These are phyloP conservation scores for Origma solitaria DNA, from an alignment of 2,113 vertebrate species.

Conservation along the genomic window DNA sequence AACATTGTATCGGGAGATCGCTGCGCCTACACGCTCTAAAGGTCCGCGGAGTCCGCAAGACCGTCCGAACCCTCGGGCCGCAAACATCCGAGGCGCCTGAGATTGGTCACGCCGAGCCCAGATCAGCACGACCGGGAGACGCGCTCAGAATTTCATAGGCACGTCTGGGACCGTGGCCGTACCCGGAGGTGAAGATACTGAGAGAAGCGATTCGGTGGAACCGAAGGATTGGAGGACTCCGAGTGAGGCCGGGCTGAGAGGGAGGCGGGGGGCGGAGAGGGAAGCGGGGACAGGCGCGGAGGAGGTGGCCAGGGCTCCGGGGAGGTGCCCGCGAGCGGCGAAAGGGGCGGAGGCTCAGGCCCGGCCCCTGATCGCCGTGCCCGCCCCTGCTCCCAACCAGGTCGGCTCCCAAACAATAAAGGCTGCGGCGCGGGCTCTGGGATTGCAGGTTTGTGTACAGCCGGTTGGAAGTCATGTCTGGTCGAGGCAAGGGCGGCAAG, in stretches of 20 bases:
- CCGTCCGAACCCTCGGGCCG: fast-evolving
- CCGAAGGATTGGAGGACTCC: fast-evolving
- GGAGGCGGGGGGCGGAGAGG: fast-evolving
- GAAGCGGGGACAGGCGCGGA: no score
- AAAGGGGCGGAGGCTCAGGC: not conserved
- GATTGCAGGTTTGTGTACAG: no score
- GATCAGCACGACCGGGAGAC: fast-evolving
- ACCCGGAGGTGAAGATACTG: fast-evolving
- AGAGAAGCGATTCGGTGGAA: fast-evolving
- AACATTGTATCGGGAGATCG: fast-evolving
- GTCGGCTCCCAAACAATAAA: fast-evolving
- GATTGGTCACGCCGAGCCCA: fast-evolving
- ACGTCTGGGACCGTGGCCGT: fast-evolving
- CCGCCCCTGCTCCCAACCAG: not conserved
- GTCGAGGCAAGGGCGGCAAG: not conserved
- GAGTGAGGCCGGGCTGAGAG: no score
- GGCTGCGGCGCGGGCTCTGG: fast-evolving
- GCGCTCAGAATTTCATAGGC: fast-evolving
- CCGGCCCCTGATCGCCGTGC: not conserved
- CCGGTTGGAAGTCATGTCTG: fast-evolving
- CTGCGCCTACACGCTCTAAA: fast-evolving
- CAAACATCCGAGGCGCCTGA: fast-evolving
- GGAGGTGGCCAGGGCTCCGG: no score
- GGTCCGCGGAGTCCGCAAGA: fast-evolving
- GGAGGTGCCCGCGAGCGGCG: not conserved